Conservation (phyloP, 1,140 invertebrate genomes). For the Papilio glaucus region DNA sequence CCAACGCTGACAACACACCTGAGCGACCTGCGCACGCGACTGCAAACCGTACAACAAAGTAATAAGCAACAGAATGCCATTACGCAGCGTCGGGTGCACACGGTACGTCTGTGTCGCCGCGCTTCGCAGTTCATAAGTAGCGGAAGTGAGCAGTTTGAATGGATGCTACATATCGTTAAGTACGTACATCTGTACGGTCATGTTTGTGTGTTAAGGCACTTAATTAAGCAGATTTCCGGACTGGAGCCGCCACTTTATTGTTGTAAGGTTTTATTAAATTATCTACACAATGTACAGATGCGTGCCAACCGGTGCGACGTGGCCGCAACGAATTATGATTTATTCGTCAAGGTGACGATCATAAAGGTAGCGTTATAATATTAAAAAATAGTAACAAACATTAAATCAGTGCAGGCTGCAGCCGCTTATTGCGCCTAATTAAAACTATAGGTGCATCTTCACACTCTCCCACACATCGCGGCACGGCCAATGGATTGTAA, state of each 20-base stretch:
- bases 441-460: not conserved
- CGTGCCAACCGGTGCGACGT: not conserved
- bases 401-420: not conserved
- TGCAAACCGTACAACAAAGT: not conserved
- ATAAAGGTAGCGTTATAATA: not conserved
- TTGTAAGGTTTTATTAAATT: slow-evolving; percentile 11
- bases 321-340: not conserved
- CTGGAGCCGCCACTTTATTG: not conserved
- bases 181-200: slow-evolving; percentile 22
- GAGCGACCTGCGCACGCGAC: not conserved
- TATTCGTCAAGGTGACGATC: slow-evolving; percentile 11
- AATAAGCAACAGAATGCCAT: slow-evolving; percentile 3
- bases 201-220: slow-evolving; percentile 10
- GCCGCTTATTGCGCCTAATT: not conserved
- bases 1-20: not conserved
- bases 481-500: not conserved
- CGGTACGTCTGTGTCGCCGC: not conserved
- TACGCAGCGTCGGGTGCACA: not conserved
- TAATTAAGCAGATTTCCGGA: slow-evolving; percentile 23
- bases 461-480: not conserved
- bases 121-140: not conserved
- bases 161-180: slow-evolving; percentile 30
- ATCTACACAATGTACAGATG: not conserved
- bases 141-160: slow-evolving; percentile 31
- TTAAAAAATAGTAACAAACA: not conserved